Evolutionary conservation across 2,113 vertebrate genomes (phyloP), one percentile per base, ranked within the genome.

Genomic region (Vimba vimba): DNA sequence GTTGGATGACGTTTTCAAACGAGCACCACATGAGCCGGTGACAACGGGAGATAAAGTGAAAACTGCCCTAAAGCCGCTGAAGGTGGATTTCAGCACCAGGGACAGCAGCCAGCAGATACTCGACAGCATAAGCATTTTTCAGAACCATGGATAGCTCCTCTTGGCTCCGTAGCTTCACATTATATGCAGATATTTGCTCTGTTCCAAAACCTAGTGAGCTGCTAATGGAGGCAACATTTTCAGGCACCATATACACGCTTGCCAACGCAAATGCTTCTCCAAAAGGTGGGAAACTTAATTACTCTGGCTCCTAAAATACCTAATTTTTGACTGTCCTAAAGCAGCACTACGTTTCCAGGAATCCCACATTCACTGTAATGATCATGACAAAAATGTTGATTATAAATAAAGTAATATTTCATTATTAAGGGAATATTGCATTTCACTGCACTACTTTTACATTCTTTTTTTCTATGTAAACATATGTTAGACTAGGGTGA

Each of bases 41-140:
- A 69, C 30, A 83, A 33, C 0, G 7, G 74, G 27, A 73, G 47
- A 83, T 13, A 64, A 80, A 69, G 30, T 52, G 11, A 36, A 81
- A 82, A 69, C 47, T 36, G 43, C 64, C 80, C 80, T 69, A 57
- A 36, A 78, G 30, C 75, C 23, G 50, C 30, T 52, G 15, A 82
- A 69, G 47, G 19, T 15, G 17, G 1, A 47, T 69, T 82, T 71
- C 84, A 83, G 82, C n/a, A 64, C 75, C 78, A 71, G 60, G 68
- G 43, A 77, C 25, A 82, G 50, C 7, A 13, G 43, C 25, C 59
- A 78, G 74, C 15, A 15, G 6, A 47, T 0, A 62, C 27, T 19
- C 6, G 2, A 60, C 43, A 25, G 7, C 5, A 5, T 5, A 10
- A 19, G 4, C n/a, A n/a, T n/a, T 21, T 27, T 84, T 33, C 55